phyloP scores from a whole-genome alignment of 1,140 invertebrate genomes.

The Ceratitis capitata region DNA sequence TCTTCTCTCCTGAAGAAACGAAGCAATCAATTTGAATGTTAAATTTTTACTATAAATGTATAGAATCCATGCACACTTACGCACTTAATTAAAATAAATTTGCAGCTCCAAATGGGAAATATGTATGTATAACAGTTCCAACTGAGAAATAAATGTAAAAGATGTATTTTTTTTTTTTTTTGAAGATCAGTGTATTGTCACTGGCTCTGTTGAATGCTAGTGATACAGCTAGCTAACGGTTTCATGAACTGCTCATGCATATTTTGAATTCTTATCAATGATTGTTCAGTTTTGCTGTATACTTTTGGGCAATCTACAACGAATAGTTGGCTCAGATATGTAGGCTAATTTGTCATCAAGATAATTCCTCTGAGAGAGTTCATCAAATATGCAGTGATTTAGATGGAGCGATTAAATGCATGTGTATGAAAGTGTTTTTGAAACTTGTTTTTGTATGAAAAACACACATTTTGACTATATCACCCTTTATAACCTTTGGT shows the following conservation, averaged over 20 bases:
- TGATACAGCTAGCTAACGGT: neutral
- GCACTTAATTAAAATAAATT: too few relatives aligned
- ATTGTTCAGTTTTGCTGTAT: neutral
- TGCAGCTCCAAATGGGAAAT: too few relatives aligned
- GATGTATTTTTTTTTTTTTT: too few relatives aligned
- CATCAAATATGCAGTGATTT: neutral
- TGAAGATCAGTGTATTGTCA: neutral
- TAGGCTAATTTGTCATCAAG: neutral
- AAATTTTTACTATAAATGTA: too few relatives aligned
- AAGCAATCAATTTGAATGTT: neutral
- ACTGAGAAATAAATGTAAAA: neutral
- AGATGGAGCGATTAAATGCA: neutral
- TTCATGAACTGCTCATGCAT: neutral
- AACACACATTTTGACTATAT: neutral
- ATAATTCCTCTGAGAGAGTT: neutral
- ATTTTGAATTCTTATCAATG: neutral
- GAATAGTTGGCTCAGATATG: neutral
- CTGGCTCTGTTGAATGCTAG: neutral
- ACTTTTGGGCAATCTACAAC: neutral
- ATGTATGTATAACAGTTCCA: conserved; percentile 46
- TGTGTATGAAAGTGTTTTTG: neutral
- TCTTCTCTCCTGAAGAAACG: neutral
- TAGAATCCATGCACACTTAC: too few relatives aligned
- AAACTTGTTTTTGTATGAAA: neutral
- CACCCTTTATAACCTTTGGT: neutral